Base-by-base conservation (phyloP, 2,888 invertebrate species). In the Cataglyphis cursor region DNA sequence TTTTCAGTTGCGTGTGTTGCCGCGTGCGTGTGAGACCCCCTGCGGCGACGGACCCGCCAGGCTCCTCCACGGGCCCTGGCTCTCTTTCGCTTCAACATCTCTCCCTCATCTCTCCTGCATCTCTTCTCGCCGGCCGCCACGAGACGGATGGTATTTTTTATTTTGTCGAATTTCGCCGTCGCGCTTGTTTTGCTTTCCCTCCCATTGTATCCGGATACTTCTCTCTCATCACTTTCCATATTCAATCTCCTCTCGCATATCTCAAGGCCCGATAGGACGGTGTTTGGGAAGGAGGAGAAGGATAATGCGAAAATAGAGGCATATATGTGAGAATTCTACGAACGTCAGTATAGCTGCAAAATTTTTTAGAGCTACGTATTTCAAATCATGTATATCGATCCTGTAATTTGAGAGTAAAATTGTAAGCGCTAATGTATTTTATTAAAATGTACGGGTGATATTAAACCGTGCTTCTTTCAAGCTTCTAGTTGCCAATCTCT, bases 31-130 rank as follows among this genome's bases (percentile, higher is more conserved):
- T 91, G 91, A 90, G 92, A 93, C 92, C 94, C 93, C 94, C 94
- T 92, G 94, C 93, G 88, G 94, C 86, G 94, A 87, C 90, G 88
- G 92, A 92, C 94, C 92, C 93, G 93, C 92, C 90, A 91, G 89
- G 91, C 86, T 80, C 91, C 82, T 62, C 74, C 74, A 3, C 65
- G 75, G 83, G 84, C 82, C 72, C 51, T 35, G 44, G 6, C 64
- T 21, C 31, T 44, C 31, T 57, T 64, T 72, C 62, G 80, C 68
- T 73, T 75, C 35, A 64, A 64, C 28, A 41, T 80, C 41, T 61
- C 82, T 62, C 76, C 84, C 62, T 51, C 59, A 1, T 51, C 70
- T 68, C 76, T 72, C 82, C 76, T 61, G 65, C 82, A 9, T 54
- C 54, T 66, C 80, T 21, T 41, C 48, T 72, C 85, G 41, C 68